These are phyloP conservation scores for Syngnathus rostellatus DNA, from an alignment of 2,797 vertebrate genomes.

Conservation along the genomic window DNA sequence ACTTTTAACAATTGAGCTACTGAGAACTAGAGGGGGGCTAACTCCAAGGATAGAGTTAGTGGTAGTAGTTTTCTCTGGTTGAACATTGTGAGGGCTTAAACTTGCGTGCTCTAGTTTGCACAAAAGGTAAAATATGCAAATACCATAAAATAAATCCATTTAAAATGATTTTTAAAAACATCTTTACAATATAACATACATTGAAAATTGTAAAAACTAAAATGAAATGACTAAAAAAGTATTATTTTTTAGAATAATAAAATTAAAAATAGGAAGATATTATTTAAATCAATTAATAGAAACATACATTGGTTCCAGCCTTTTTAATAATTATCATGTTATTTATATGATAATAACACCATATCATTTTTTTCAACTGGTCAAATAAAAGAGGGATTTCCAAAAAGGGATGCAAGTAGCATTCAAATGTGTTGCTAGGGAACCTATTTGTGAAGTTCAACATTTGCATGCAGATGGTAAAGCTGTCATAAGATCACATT, in stretches of 20 bases:
- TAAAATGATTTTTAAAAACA: too few relatives aligned
- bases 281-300: too few relatives aligned
- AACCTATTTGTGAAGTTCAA: background rate
- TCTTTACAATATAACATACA: too few relatives aligned
- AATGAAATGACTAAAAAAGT: too few relatives aligned
- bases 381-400: background rate
- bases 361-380: background rate
- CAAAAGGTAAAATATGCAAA: too few relatives aligned
- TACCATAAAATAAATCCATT: too few relatives aligned
- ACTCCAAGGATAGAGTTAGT: background rate
- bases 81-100: background rate
- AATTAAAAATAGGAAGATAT: too few relatives aligned
- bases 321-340: too few relatives aligned
- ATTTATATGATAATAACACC: too few relatives aligned
- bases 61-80: background rate
- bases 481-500: background rate
- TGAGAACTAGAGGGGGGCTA: background rate
- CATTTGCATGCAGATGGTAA: background rate
- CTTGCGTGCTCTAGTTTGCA: background rate
- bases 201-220: too few relatives aligned
- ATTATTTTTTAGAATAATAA: too few relatives aligned
- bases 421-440: background rate
- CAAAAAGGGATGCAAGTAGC: background rate
- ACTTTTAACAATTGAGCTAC: background rate
- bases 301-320: too few relatives aligned